Percentiles rank a stretch among this genome's conserved stretches.
These are phyloP conservation scores for Aleiodes alternator DNA, from an alignment of 2,888 invertebrate genomes.

Conservation along the genomic window DNA sequence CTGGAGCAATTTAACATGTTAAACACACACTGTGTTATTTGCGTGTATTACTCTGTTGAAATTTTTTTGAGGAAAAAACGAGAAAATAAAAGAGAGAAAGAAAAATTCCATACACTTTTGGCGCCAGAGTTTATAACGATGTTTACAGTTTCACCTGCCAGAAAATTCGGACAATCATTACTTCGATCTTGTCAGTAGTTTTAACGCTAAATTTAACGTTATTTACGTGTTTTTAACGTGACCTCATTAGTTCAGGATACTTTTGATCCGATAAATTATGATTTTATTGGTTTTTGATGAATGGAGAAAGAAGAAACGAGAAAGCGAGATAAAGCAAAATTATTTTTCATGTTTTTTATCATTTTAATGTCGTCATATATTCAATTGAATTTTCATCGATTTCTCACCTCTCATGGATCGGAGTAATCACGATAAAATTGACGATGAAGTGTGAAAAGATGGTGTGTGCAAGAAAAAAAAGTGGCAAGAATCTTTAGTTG, in stretches of 20 bases:
- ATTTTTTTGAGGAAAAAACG: neutral
- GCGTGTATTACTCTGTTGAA: neutral
- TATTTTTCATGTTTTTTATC: too few relatives aligned
- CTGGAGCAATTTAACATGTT: conserved; percentile 24
- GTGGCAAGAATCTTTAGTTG: neutral
- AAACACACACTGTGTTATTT: conserved; percentile 1
- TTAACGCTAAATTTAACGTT: conserved; percentile 26
- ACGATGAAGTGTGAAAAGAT: conserved; percentile 21
- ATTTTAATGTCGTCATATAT: conserved; percentile 7
- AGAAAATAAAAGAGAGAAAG: too few relatives aligned
- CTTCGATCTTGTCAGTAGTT: conserved; percentile 18
- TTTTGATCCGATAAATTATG: too few relatives aligned
- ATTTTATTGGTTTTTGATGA: too few relatives aligned
- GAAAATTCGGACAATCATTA: conserved; percentile 8
- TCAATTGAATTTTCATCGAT: conserved; percentile 26
- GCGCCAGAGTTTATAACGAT: conserved; percentile 2
- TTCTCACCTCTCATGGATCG: conserved; percentile 18
- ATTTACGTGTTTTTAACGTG: conserved; percentile 2
- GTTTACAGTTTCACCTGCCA: conserved; percentile 21
- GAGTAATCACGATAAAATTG: neutral
- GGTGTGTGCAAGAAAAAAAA: neutral
- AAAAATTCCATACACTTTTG: neutral
- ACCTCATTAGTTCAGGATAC: neutral
- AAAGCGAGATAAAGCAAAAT: too few relatives aligned
- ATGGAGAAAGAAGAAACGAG: too few relatives aligned